A percentile compares a stretch with the other conserved stretches of the same genome.
These are phyloP conservation scores for Zaprionus lineosus DNA, from an alignment of 2,888 invertebrate species.

Conservation along the genomic window DNA sequence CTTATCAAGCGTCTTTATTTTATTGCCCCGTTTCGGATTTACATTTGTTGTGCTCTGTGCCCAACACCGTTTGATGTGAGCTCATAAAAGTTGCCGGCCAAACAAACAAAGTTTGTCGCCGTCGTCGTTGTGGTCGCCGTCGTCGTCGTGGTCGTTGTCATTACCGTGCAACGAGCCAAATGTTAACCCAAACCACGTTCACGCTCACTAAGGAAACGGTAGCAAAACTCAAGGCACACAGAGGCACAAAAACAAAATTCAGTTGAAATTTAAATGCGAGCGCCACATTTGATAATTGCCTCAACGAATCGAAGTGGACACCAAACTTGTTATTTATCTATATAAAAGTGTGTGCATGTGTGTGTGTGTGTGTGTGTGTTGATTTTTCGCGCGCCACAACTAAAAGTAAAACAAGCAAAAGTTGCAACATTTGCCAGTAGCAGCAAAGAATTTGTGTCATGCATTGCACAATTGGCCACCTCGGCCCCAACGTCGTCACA, in stretches of 20 bases:
- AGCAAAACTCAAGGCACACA: conserved; percentile 28
- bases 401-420: conserved; percentile 5
- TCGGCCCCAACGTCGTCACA: not conserved
- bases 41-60: conserved; percentile 6
- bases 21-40: conserved; percentile 19
- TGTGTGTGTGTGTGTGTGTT: conserved; percentile 6
- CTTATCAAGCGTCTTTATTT: conserved; percentile 30
- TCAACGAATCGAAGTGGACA: conserved; percentile 15
- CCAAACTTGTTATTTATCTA: conserved; percentile 38
- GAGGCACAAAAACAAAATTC: too few species aligned
- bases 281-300: conserved; percentile 45
- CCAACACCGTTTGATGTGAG: conserved; percentile 29
- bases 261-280: conserved; percentile 40
- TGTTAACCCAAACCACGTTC: conserved; percentile 32
- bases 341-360: too few species aligned
- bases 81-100: conserved; percentile 32
- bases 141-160: conserved; percentile 7
- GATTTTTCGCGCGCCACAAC: conserved; percentile 25
- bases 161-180: conserved; percentile 19
- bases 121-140: conserved; percentile 3
- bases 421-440: conserved; percentile 54
- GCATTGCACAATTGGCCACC: conserved; percentile 58
- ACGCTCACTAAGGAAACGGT: conserved; percentile 48
- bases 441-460: conserved; percentile 69
- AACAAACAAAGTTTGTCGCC: conserved; percentile 4